These are phyloP conservation scores for Crotalus horridus DNA, from an alignment of 2,113 vertebrate species.

Conservation along the genomic window DNA sequence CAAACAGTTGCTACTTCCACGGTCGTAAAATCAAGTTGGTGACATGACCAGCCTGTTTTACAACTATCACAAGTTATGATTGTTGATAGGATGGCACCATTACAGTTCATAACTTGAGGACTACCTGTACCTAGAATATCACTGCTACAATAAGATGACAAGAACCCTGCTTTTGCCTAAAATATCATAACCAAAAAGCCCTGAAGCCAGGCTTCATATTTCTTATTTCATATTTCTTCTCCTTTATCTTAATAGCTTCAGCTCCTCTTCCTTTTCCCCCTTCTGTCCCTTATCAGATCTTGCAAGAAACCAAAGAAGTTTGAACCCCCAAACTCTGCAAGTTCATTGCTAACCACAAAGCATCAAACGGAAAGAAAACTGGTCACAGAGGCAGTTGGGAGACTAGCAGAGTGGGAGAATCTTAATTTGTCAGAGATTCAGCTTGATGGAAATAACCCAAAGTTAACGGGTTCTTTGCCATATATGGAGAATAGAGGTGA, in stretches of 20 bases:
- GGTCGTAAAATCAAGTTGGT: too few species aligned
- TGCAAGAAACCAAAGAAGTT: neutral
- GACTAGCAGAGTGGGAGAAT: neutral
- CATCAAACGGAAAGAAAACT: neutral
- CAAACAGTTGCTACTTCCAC: too few species aligned
- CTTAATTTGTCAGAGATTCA: neutral
- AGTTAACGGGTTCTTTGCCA: neutral
- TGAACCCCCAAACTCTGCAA: neutral
- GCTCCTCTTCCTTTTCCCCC: neutral
- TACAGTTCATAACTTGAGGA: neutral
- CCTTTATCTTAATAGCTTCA: neutral
- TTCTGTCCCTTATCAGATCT: neutral
- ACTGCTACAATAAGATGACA: neutral
- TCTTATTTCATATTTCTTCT: neutral
- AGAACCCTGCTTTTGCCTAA: neutral
- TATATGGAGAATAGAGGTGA: neutral
- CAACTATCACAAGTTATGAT: neutral
- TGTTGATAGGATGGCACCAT: neutral
- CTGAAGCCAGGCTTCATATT: neutral
- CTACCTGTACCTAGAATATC: neutral
- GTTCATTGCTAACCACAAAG: neutral
- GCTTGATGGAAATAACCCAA: too few species aligned
- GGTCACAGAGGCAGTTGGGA: neutral
- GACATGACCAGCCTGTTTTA: neutral
- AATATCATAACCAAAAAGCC: neutral